Evolutionary conservation across 1,140 invertebrate species (phyloP).

Genomic region (Linepithema humile): DNA sequence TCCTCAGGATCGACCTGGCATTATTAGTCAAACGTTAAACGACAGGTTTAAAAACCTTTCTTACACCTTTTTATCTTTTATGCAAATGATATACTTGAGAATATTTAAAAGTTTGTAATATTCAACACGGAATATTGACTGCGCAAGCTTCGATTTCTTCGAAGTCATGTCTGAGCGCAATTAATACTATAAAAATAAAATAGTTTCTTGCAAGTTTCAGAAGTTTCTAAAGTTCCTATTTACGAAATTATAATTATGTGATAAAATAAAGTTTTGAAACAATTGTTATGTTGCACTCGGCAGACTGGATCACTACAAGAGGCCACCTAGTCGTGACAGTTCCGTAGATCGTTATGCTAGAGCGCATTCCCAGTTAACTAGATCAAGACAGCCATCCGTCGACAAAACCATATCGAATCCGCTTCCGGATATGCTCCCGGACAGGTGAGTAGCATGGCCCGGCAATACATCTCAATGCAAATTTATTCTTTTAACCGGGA

Average conservation of each 20-base stretch:
- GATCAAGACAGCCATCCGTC: slow-evolving; percentile 91
- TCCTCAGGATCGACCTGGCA: slow-evolving; percentile 80
- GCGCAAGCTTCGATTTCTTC: no score
- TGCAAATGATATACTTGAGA: no score
- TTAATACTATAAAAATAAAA: neutral
- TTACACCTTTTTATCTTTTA: neutral
- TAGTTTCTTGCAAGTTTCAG: neutral
- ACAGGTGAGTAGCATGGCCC: slow-evolving; percentile 79
- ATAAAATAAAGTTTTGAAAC: neutral
- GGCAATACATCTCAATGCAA: neutral
- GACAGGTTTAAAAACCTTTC: slow-evolving; percentile 73
- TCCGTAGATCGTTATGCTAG: slow-evolving; percentile 93
- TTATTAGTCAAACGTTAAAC: slow-evolving; percentile 81
- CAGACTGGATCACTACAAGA: slow-evolving; percentile 96
- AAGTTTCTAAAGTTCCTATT: neutral
- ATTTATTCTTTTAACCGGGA: neutral
- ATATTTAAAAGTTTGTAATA: neutral
- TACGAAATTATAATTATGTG: neutral
- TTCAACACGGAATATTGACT: no score
- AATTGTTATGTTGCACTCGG: slow-evolving; percentile 20
- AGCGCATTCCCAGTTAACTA: slow-evolving; percentile 83
- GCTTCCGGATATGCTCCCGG: slow-evolving; percentile 80
- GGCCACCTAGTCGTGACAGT: slow-evolving; percentile 93
- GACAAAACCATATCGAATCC: slow-evolving; percentile 85
- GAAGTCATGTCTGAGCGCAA: neutral